Evolutionary conservation across 2,888 invertebrate genomes (phyloP).

Genomic region (Bembecia ichneumoniformis): DNA sequence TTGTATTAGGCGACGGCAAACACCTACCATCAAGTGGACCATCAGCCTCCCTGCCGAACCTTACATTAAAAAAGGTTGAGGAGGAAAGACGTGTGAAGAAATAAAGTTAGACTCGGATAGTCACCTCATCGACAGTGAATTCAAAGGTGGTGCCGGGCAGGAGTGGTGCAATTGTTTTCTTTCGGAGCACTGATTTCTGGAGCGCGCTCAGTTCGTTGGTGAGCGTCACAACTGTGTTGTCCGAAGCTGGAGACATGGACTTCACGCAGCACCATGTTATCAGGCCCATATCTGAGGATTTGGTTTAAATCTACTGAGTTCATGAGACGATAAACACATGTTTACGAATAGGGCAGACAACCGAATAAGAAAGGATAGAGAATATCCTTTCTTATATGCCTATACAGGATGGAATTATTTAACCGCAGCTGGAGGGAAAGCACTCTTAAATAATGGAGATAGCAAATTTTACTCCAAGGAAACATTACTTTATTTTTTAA

Average conservation of each 20-base stretch:
- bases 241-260: conserved; percentile 46
- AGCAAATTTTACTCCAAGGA: no score
- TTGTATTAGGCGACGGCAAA: no score
- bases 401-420: no score
- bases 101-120: neutral
- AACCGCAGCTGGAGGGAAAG: no score
- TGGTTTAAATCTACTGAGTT: no score
- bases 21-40: neutral
- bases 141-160: conserved; percentile 68
- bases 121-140: conserved; percentile 68
- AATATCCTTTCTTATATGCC: no score
- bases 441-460: no score
- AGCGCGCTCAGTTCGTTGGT: conserved; percentile 28
- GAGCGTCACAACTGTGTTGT: conserved; percentile 64
- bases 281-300: conserved; percentile 65
- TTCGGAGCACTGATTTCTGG: conserved; percentile 27
- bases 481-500: no score
- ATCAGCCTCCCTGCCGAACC: neutral
- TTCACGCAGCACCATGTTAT: conserved; percentile 73
- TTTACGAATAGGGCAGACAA: no score
- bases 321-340: no score
- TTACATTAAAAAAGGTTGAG: no score
- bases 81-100: neutral
- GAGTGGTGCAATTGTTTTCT: conserved; percentile 19
- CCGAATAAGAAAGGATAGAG: no score